Conservation (phyloP, 2,797 vertebrate species). For the Delichon dasypus region DNA sequence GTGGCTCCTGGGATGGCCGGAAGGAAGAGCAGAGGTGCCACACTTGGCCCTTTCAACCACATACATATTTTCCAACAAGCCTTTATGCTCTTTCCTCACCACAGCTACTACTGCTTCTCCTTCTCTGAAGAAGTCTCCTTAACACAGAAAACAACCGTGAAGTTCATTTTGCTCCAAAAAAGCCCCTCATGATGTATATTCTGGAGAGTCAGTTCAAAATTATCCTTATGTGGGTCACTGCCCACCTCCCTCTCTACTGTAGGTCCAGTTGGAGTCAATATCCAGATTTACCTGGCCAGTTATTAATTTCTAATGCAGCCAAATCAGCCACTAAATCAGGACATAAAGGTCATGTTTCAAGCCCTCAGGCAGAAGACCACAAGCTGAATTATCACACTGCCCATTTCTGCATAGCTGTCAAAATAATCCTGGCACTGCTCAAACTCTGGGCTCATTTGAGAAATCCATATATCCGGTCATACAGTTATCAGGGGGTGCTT, state of each 20-base stretch:
- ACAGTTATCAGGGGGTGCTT: rapidly evolving
- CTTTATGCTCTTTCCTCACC: not conserved
- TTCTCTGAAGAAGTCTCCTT: not conserved
- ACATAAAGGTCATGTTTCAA: not conserved
- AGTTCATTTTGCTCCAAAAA: not conserved
- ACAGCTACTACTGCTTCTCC: not conserved
- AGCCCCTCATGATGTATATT: not conserved
- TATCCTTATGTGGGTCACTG: not conserved
- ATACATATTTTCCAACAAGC: rapidly evolving
- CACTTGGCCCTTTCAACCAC: not conserved
- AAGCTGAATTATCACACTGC: not conserved
- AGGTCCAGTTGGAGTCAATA: not conserved
- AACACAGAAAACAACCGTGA: not conserved
- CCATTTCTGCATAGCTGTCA: not conserved
- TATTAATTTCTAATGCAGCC: not conserved
- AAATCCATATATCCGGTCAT: not conserved
- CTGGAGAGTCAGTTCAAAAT: not conserved
- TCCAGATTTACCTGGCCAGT: not conserved
- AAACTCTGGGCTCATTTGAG: not conserved
- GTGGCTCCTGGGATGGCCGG: not conserved
- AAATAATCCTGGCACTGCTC: not conserved
- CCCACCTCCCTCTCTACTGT: not conserved
- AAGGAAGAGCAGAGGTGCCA: not conserved
- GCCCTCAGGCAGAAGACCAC: not conserved
- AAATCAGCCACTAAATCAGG: not conserved